phyloP scores from a whole-genome alignment of 2,888 invertebrate species.

The Dicranocentrus wangi region DNA sequence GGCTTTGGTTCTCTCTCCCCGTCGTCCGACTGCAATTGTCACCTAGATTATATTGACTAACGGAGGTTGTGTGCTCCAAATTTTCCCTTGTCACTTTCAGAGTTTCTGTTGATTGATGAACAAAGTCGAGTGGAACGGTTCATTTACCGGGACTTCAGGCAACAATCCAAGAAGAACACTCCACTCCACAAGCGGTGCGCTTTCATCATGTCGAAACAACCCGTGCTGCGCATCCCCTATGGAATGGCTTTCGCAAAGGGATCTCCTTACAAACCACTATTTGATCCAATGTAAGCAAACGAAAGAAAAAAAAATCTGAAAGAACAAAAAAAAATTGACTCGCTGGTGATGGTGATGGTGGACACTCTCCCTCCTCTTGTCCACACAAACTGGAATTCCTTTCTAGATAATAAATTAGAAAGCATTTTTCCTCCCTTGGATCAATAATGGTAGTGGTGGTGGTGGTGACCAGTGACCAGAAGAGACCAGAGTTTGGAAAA shows the following conservation, averaged over 20 bases:
- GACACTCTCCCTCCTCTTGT: too few species aligned
- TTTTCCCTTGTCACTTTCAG: too few species aligned
- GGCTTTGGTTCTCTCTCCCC: too few species aligned
- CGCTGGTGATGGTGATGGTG: too few species aligned
- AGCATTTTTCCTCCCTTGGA: neutral
- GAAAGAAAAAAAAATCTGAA: neutral
- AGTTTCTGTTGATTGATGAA: conserved; percentile 71
- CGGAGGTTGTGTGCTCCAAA: too few species aligned
- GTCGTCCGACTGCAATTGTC: too few species aligned
- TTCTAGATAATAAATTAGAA: neutral
- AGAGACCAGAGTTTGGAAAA: too few species aligned
- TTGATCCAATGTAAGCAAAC: conserved; percentile 82
- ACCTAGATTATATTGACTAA: too few species aligned
- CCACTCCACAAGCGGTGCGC: conserved; percentile 83
- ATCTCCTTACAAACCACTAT: conserved; percentile 79
- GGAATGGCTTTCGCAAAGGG: conserved; percentile 83
- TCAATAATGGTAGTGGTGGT: too few species aligned
- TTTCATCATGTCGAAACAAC: conserved; percentile 83
- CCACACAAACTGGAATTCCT: too few species aligned
- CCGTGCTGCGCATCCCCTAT: conserved; percentile 81
- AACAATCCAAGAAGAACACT: conserved; percentile 76
- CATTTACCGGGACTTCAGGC: conserved; percentile 71
- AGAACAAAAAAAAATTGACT: neutral
- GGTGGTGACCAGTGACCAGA: too few species aligned
- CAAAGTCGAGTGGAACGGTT: conserved; percentile 70